Evolutionary conservation across 1,140 invertebrate genomes (phyloP), one percentile per base, ranked within the genome.

Genomic region (Penaeus japonicus): DNA sequence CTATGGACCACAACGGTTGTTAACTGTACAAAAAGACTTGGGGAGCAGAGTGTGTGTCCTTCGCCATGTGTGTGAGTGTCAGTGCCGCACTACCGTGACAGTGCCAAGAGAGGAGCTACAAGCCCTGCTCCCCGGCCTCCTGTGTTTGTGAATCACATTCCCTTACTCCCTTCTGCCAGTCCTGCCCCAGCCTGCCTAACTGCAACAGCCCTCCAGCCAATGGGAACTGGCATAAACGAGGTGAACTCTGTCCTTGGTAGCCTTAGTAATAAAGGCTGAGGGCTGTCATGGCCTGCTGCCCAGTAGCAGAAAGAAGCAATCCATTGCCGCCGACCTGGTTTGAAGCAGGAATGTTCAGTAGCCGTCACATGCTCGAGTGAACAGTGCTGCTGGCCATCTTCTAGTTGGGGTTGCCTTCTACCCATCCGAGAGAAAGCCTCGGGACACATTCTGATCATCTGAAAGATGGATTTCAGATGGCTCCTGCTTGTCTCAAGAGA

Each of bases 81-180:
- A 83, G 30, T 83, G 81, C 81, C 59, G 81, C 81, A 83, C 81
- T 83, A 83, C 35, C 59, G 81, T 83, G 59, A 83, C 81, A 83
- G 81, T 83, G 81, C 81, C 81, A 83, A 62, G 55, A 62, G 81
- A 83, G 81, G 81, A 83, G 54, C 84, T 77, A 27, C 84, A 59
- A 47, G 54, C 73, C 84, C 84, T 77, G 65, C 73, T 78, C 73
- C 65, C 73, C 65, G 84, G 84, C 84, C 84, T 75, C 84, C 78
- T 59, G 85, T 65, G 73, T 84, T 84, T 89, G 78, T 87, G 87
- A 89, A 89, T 84, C 87, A 89, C 87, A 89, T 83, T 89, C 87
- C 80, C 82, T 89, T 65, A 79, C 75, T 81, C 77, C 73, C 81
- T 75, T 88, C 81, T 53, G 27, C 81, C 81, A 83, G 81, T 83